Conservation (phyloP, 1,140 invertebrate genomes). For the Megalonaias nervosa region DNA sequence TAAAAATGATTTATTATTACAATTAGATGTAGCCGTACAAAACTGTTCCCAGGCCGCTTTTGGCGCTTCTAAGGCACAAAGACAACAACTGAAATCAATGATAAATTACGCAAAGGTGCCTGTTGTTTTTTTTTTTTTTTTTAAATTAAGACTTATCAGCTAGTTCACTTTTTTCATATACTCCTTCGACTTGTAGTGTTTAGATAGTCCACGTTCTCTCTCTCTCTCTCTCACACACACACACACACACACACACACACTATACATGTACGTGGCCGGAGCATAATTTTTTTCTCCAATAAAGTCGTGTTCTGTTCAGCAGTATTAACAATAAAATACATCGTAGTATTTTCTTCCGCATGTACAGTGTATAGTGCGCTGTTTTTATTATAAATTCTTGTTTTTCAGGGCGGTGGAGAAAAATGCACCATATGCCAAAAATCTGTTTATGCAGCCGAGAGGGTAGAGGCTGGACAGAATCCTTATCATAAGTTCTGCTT, state of each 20-base stretch:
- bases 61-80: too few species aligned
- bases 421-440: slow-evolving; percentile 99
- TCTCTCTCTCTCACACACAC: slow-evolving; percentile 30
- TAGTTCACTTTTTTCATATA: slow-evolving; percentile 7
- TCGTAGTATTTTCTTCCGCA: not conserved
- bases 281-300: not conserved
- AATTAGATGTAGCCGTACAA: too few species aligned
- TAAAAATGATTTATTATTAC: too few species aligned
- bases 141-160: too few species aligned
- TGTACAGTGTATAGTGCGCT: not conserved
- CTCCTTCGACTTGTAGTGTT: not conserved
- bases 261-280: not conserved
- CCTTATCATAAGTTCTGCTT: slow-evolving; percentile 99
- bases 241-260: slow-evolving; percentile 14
- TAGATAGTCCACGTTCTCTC: not conserved
- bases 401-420: slow-evolving; percentile 59
- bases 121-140: too few species aligned
- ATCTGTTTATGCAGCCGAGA: slow-evolving; percentile 98
- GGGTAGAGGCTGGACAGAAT: slow-evolving; percentile 95
- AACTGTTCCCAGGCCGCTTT: too few species aligned
- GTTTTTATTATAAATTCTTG: not conserved
- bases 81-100: too few species aligned
- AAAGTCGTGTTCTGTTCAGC: not conserved
- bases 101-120: too few species aligned
- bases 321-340: not conserved